Base-by-base conservation (phyloP, 2,888 invertebrate genomes). In the Hypsopygia costalis region DNA sequence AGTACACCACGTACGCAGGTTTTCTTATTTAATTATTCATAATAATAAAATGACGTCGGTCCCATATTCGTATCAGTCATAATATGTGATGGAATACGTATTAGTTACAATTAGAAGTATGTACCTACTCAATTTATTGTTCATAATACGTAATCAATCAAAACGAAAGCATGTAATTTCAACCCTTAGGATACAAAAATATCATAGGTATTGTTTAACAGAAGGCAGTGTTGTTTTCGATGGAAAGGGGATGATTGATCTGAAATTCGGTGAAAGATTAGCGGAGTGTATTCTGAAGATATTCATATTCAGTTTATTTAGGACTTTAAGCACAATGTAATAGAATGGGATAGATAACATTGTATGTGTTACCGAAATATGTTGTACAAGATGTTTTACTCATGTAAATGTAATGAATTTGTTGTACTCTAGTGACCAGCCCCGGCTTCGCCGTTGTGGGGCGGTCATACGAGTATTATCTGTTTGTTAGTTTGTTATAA, bases 161-260 rank as follows among this genome's bases (percentile, higher is more conserved):
- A 25, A 8, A 25, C 6, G 25, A 25, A 25, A 25, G n/a, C 25
- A 25, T 25, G 25, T 25, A 25, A 25, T 25, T 4, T 21, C 2
- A n/a, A 25, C 25, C 25, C 25, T 25, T 4, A 31, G 22, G 7
- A 20, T 11, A 37, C 21, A 31, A 11, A 36, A 30, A 37, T n/a
- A 36, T 8, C 8, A 29, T 8, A 25, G 27, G 25, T 39, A 39
- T 37, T 37, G 36, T 37, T 31, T 1, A 30, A 30, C 11, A 37
- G 22, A 12, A 7, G n/a, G 32, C 8, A 21, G 20, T 31, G 36
- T 21, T 25, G 25, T 30, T 10, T 9, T 8, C 9, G 11, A 11
- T 9, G 11, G 11, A 22, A 39, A 33, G 16, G 16, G 33, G 6
- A 34, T 39, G 39, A 39, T 39, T 10, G 39, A 39, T 39, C 33